Evolutionary conservation across 2,888 invertebrate species (phyloP), one percentile per base, ranked within the genome.

Genomic region (Eurytoma adleriae): DNA sequence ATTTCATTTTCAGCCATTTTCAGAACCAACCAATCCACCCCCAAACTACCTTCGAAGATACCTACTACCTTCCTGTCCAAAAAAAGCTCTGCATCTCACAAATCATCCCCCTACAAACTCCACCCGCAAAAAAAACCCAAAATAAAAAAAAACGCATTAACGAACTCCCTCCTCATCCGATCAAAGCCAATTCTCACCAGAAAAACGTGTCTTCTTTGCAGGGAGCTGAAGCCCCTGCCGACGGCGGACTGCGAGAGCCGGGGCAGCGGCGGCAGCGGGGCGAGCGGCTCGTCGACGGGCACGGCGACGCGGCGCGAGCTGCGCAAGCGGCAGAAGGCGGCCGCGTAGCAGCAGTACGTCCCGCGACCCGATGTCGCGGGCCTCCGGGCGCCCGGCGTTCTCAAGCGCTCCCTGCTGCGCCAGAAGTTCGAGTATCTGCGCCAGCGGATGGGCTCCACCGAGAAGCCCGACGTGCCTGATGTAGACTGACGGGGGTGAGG

Each of bases 151-250:
- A 24, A 24, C 24, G 24, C 24, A 24, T 24, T 24, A n/a, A n/a
- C n/a, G n/a, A n/a, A n/a, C n/a, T n/a, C n/a, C n/a, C n/a, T n/a
- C n/a, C n/a, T n/a, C n/a, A n/a, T n/a, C n/a, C n/a, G n/a, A n/a
- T n/a, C n/a, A n/a, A n/a, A n/a, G n/a, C n/a, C n/a, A n/a, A n/a
- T n/a, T n/a, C 24, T 24, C 24, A 24, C 24, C 24, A 24, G 24
- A 40, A 40, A 7, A 4, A 40, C 40, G 4, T 40, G 1, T 24
- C 1, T 2, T 50, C 50, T 0, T 54, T 83, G 16, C 89, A 93
- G 95, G 89, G 95, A 95, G 89, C 88, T 95, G 73, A 95, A 95
- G 87, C 93, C 95, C 1, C 92, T 94, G 79, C 91, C 94, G 24
- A 91, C 92, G 48, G 92, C 91, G 54, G 94, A 92, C 80, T 87